Percentiles rank a stretch among this genome's conserved stretches.
These are phyloP conservation scores for Apomyelois bistriatella DNA, from an alignment of 2,888 invertebrate species.

Conservation along the genomic window DNA sequence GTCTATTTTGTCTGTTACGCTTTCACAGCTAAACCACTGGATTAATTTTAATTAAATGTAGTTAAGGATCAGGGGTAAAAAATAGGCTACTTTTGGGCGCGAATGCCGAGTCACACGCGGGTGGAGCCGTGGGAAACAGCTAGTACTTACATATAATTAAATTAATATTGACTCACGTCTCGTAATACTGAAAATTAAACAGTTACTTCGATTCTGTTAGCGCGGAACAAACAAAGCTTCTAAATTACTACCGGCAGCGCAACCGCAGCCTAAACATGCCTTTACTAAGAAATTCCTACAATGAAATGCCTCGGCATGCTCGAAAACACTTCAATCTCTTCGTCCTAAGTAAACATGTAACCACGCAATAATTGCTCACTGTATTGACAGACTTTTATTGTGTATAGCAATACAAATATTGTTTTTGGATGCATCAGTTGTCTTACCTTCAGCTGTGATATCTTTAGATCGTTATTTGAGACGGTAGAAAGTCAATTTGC, in stretches of 20 bases:
- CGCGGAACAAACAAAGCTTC: conserved; percentile 18
- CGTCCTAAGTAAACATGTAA: conserved; percentile 79
- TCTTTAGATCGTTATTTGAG: conserved; percentile 42
- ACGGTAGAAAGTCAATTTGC: conserved; percentile 63
- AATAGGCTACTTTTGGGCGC: too few relatives aligned
- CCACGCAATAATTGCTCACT: conserved; percentile 73
- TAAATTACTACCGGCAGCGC: conserved; percentile 11
- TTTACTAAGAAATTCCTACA: conserved; percentile 55
- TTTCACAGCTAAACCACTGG: too few relatives aligned
- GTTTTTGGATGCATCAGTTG: conserved; percentile 70
- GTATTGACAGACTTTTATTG: conserved; percentile 77
- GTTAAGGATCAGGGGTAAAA: too few relatives aligned
- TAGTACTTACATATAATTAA: not conserved
- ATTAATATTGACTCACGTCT: not conserved
- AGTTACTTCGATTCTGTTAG: conserved; percentile 7
- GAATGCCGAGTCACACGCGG: too few relatives aligned
- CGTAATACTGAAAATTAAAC: not conserved
- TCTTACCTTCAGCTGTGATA: conserved; percentile 67
- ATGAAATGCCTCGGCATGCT: conserved; percentile 69
- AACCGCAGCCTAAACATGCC: conserved; percentile 22
- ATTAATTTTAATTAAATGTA: too few relatives aligned
- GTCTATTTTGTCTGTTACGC: too few relatives aligned
- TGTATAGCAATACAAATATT: conserved; percentile 75
- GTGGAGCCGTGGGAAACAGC: too few relatives aligned
- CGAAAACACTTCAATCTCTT: conserved; percentile 75